A percentile compares a stretch with the other conserved stretches of the same genome.
These are phyloP conservation scores for Gandaritis pyraliata DNA, from an alignment of 2,888 invertebrate genomes.

Conservation along the genomic window DNA sequence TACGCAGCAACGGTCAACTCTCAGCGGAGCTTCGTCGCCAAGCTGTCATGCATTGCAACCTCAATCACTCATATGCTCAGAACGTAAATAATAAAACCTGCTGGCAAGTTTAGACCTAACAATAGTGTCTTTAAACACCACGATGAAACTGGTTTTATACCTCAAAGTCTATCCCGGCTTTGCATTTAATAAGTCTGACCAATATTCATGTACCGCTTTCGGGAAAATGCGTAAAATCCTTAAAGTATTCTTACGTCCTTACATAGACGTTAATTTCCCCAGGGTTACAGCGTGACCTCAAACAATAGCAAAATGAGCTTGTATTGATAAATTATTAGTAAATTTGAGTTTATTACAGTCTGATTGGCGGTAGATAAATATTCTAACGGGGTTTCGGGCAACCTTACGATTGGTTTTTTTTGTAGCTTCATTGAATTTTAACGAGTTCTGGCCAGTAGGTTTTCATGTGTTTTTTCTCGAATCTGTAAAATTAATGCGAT, in stretches of 20 bases:
- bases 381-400: neutral
- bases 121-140: no score
- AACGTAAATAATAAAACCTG: no score
- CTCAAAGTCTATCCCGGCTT: neutral
- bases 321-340: slow-evolving; percentile 56
- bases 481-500: no score
- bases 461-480: no score
- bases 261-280: slow-evolving; percentile 69
- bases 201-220: neutral
- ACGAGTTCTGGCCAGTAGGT: neutral
- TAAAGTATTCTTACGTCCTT: slow-evolving; percentile 57
- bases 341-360: slow-evolving; percentile 32
- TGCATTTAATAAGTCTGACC: neutral
- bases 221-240: slow-evolving; percentile 47
- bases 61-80: no score
- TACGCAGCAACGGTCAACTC: no score
- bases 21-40: no score
- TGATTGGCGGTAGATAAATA: slow-evolving; percentile 28
- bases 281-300: slow-evolving; percentile 63
- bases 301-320: slow-evolving; percentile 55
- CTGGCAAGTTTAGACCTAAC: no score
- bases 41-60: no score
- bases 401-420: neutral
- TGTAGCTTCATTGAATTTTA: slow-evolving; percentile 1
- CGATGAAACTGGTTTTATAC: no score